Evolutionary conservation across 2,797 vertebrate species (phyloP).

Genomic region (Xerus rutilus): DNA sequence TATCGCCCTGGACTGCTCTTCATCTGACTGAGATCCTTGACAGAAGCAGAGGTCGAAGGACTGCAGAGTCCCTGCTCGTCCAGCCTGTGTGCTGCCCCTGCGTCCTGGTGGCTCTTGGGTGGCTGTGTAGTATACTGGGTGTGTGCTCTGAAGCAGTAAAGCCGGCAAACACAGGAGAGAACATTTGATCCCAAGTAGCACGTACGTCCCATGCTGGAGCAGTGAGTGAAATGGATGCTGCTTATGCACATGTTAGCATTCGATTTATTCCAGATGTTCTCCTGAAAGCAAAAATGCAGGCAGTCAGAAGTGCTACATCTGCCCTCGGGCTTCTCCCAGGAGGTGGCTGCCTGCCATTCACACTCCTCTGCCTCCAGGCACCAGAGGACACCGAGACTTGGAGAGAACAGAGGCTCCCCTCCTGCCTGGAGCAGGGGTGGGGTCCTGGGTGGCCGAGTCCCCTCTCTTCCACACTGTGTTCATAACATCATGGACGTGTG

Average conservation of each 20-base stretch:
- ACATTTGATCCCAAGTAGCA: neutral
- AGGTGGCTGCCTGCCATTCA: neutral
- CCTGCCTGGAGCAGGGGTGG: neutral
- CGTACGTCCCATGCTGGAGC: too few species aligned
- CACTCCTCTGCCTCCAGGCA: neutral
- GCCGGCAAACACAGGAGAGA: neutral
- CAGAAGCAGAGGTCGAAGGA: neutral
- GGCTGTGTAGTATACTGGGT: neutral
- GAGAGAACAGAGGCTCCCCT: neutral
- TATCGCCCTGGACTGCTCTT: neutral
- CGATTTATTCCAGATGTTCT: slow-evolving; percentile 54
- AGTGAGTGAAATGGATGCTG: neutral
- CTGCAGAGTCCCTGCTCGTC: neutral
- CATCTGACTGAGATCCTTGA: neutral
- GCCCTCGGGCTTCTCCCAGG: neutral
- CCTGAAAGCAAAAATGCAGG: neutral
- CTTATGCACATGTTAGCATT: neutral
- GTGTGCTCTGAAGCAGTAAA: neutral
- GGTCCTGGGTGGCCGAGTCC: neutral
- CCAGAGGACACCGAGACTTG: neutral
- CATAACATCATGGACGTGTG: neutral
- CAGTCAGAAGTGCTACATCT: neutral
- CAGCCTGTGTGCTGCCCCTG: accelerated
- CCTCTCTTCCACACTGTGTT: neutral
- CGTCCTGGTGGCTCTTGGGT: neutral